Evolutionary conservation across 2,797 vertebrate genomes (phyloP), one percentile per base, ranked within the genome.

Genomic region (Sphaeramia orbicularis): DNA sequence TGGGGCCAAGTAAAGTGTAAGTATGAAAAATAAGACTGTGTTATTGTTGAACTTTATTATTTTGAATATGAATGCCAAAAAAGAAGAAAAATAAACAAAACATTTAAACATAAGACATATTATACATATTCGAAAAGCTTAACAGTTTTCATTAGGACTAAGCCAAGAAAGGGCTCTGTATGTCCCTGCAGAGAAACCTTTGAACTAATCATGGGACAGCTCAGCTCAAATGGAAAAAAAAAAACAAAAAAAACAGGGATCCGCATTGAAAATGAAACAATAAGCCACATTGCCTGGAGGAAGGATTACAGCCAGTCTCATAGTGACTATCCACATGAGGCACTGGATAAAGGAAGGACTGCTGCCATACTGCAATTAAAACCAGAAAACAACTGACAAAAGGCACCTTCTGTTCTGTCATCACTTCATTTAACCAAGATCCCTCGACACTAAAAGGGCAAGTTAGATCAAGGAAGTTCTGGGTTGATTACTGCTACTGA

Each of bases 111-210:
- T n/a, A n/a, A n/a, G n/a, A n/a, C n/a, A n/a, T n/a, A n/a, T n/a
- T n/a, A n/a, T n/a, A n/a, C n/a, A n/a, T n/a, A n/a, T n/a, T n/a
- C n/a, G n/a, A n/a, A n/a, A n/a, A n/a, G n/a, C n/a, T 35, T 1
- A n/a, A 11, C 41, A 18, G 14, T 18, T 30, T 45, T 51, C 0
- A 53, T 54, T 27, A 48, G 6, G 1, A 16, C 55, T 8, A 32
- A 53, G 12, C 30, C 49, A 49, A 66, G 37, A 7, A n/a, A 27
- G 9, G 41, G 11, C 42, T 59, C 14, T 52, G 71, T 11, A 18
- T 15, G 18, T 24, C 49, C 37, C 5, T 19, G 32, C 7, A 35
- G 32, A 74, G 40, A 58, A 74, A 89, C 81, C 82, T 90, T 89
- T 88, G 77, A 76, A 71, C 81, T 18, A 19, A 63, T 41, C 42